Conservation (phyloP, 2,888 invertebrate genomes). For the Galeopsomyia nigrocyanea region DNA sequence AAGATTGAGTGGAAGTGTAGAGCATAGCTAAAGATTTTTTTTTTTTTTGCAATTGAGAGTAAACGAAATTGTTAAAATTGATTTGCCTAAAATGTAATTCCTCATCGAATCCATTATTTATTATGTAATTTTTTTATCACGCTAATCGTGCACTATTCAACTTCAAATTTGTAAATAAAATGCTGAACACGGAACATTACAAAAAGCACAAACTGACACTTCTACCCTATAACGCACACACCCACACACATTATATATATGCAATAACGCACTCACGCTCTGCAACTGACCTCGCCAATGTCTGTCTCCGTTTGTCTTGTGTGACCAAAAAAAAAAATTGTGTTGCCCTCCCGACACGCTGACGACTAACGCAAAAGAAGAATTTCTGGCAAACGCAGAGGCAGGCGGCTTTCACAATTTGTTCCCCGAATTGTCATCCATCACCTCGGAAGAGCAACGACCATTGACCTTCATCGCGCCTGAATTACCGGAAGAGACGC, state of each 20-base stretch:
- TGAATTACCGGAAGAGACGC: conserved; percentile 94
- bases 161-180: too few species aligned
- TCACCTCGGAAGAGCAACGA: conserved; percentile 26
- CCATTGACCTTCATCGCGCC: conserved; percentile 87
- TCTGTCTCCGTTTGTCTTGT: background rate
- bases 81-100: too few species aligned
- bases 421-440: conserved; percentile 66
- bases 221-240: too few species aligned
- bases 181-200: too few species aligned
- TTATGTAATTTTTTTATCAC: too few species aligned
- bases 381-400: conserved; percentile 61
- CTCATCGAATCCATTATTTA: too few species aligned
- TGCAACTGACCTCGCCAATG: background rate
- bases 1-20: too few species aligned
- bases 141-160: too few species aligned
- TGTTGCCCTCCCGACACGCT: background rate
- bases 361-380: conserved; percentile 43
- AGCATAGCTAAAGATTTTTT: too few species aligned
- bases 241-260: background rate
- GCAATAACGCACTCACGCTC: conserved; percentile 50
- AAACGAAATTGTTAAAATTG: too few species aligned
- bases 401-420: conserved; percentile 71
- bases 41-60: too few species aligned
- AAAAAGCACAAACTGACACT: too few species aligned
- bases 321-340: background rate